Percentiles rank a stretch among this genome's conserved stretches.
These are phyloP conservation scores for Diplodus sargus DNA, from an alignment of 2,797 vertebrate genomes.

Conservation along the genomic window DNA sequence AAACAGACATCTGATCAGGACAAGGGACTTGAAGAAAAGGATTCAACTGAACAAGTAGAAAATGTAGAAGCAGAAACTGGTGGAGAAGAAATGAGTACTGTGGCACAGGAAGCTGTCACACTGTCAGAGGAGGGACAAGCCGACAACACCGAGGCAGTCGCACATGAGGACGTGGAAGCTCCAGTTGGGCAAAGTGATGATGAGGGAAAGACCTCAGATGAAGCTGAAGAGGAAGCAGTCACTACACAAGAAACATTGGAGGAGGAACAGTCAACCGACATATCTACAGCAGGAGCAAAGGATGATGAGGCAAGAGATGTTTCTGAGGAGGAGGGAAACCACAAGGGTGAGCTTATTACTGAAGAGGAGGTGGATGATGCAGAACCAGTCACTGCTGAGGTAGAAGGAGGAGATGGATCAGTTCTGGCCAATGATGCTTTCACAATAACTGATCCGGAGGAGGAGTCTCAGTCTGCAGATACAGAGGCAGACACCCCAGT, in stretches of 20 bases:
- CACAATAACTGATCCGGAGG: neutral
- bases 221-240: constrained; percentile 1
- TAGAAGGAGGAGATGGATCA: constrained; percentile 5
- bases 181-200: neutral
- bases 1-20: constrained; percentile 24
- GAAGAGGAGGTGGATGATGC: neutral
- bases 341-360: neutral
- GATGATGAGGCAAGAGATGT: no score
- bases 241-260: neutral
- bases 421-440: constrained; percentile 22
- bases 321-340: neutral
- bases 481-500: neutral
- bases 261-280: neutral
- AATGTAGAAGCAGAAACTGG: constrained; percentile 32
- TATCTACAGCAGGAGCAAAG: no score
- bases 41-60: constrained; percentile 72
- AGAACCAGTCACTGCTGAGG: neutral
- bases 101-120: neutral
- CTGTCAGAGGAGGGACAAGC: neutral
- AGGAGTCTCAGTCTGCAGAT: neutral
- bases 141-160: neutral
- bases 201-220: neutral
- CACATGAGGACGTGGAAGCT: neutral
- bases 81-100: neutral
- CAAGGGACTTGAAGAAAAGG: constrained; percentile 76